Evolutionary conservation across 2,113 vertebrate genomes (phyloP), one percentile per base, ranked within the genome.

Genomic region (Stictonetta naevosa): DNA sequence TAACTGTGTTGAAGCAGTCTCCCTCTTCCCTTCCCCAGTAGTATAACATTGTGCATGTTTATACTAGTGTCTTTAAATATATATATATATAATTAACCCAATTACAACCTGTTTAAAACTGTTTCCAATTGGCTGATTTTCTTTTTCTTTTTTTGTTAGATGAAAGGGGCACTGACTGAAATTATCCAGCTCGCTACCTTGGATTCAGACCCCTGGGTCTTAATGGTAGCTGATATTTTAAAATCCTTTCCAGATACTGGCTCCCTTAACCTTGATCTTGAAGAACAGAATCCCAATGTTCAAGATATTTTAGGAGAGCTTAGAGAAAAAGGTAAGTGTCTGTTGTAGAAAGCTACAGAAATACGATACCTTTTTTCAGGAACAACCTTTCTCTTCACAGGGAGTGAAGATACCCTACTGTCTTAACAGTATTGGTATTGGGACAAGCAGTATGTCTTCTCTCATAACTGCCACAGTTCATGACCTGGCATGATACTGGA

Each of bases 151-250:
- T 95, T 92, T 93, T 95, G 62, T 44, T 97, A 99, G 99, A 99
- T 99, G 99, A 99, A 99, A 96, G 98, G 98, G 18, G 99, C 99
- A 64, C 97, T 99, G 95, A 98, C 99, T 11, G 99, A 99, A 97
- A 99, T 99, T 90, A 98, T 99, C 97, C 99, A 99, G 98, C 98
- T 99, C 58, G 99, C 99, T 77, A 98, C 99, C 10, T 98, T 99
- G 97, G 99, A 99, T 97, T 98, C 99, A 3, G 99, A 99, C 97
- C 99, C 99, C 84, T 99, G 99, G 99, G 99, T 99, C 88, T 98
- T 99, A 96, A 99, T 99, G 99, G 99, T 99, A 46, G 99, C 99
- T 5, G 99, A 99, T 97, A 99, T 99, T 96, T 98, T 99, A 56
- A 99, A 99, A 98, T 99, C 99, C 91, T 99, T 99, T 96, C 99